These are phyloP conservation scores for Hemicentrotus pulcherrimus DNA, from an alignment of 35 echinoderm and acorn worm species.

Conservation along the genomic window DNA sequence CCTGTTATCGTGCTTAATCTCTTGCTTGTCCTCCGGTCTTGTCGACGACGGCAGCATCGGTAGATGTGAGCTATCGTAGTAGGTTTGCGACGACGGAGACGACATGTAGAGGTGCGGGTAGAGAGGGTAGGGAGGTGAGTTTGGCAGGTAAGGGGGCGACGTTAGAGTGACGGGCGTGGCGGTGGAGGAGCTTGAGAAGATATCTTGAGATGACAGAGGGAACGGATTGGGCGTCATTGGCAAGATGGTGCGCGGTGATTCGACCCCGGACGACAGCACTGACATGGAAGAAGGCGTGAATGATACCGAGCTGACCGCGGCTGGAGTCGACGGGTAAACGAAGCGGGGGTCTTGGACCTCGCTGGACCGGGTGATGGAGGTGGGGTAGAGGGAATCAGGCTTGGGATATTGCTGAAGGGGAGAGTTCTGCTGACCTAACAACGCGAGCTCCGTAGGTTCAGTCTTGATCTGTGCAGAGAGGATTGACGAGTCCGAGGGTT, in stretches of 20 bases:
- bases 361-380: conserved; percentile 11
- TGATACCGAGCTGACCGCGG: neutral
- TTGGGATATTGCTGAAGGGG: conserved; percentile 46
- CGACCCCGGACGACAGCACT: conserved; percentile 72
- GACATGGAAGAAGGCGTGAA: conserved; percentile 77
- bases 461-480: conserved; percentile 62
- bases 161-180: conserved; percentile 79
- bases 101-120: conserved; percentile 96
- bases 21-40: conserved; percentile 59
- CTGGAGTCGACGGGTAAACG: conserved; percentile 64
- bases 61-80: conserved; percentile 62
- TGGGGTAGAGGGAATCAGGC: conserved; percentile 1
- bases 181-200: conserved; percentile 64
- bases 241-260: conserved; percentile 68
- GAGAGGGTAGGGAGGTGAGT: conserved; percentile 89
- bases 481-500: conserved; percentile 50
- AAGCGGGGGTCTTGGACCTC: conserved; percentile 60
- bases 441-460: conserved; percentile 52
- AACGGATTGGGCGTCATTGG: conserved; percentile 75
- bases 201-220: conserved; percentile 78
- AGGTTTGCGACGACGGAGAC: conserved; percentile 73
- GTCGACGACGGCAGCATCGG: conserved; percentile 71
- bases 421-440: conserved; percentile 56
- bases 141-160: conserved; percentile 92
- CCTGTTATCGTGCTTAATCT: conserved; percentile 53